Conservation (phyloP, 2,888 invertebrate genomes). For the Digitonthophagus gazella region DNA sequence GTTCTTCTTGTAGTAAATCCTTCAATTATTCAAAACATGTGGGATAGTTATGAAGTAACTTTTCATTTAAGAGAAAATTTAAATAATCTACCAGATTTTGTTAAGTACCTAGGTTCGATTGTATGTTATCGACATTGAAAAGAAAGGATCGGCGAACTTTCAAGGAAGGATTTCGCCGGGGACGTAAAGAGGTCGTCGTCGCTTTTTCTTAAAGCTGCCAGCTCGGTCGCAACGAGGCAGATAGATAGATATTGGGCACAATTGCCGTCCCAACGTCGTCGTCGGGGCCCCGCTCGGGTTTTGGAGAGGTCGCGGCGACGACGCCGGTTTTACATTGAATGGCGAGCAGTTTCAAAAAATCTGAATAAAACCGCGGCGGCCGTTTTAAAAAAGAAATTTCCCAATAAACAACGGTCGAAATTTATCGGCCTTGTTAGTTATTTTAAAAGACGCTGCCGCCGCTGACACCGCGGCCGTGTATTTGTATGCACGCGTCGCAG, state of each 20-base stretch:
- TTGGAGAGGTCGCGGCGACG: slow-evolving; percentile 5
- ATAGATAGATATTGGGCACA: not conserved
- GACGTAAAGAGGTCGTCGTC: too few relatives aligned
- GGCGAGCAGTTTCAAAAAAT: slow-evolving; percentile 3
- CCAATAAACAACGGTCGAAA: slow-evolving; percentile 35
- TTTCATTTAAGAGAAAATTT: too few relatives aligned
- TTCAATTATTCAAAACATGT: too few relatives aligned
- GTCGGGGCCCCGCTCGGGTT: not conserved
- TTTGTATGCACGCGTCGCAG: slow-evolving; percentile 12
- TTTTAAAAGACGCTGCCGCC: slow-evolving; percentile 34
- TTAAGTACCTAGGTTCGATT: too few relatives aligned
- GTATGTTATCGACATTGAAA: too few relatives aligned
- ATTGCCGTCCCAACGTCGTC: not conserved
- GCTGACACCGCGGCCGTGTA: slow-evolving; percentile 1
- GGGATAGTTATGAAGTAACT: too few relatives aligned
- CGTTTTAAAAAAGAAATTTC: slow-evolving; percentile 28
- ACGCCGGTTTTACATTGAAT: slow-evolving; percentile 17
- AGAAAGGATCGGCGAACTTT: too few relatives aligned
- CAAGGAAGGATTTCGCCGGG: too few relatives aligned
- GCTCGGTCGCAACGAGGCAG: too few relatives aligned
- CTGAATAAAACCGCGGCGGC: slow-evolving; percentile 13
- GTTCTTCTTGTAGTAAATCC: too few relatives aligned
- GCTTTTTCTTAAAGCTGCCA: too few relatives aligned
- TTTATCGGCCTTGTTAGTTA: slow-evolving; percentile 40
- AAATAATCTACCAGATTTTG: too few relatives aligned